A percentile compares a stretch with the other conserved stretches of the same genome.
Evolutionary conservation across 1,140 invertebrate species (phyloP).

Genomic region (Drosophila mayri): DNA sequence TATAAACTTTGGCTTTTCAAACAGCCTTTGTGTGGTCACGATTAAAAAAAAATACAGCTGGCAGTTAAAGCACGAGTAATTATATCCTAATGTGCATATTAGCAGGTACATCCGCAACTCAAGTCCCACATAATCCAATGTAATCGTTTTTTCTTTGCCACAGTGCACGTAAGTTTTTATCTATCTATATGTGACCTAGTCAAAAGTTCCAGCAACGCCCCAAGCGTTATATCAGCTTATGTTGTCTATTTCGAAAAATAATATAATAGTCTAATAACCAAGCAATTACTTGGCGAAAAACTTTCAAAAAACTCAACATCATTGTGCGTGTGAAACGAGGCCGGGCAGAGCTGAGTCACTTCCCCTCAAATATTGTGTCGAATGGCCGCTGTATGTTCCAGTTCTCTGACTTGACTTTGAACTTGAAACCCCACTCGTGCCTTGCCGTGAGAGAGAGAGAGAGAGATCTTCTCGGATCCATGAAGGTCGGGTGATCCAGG

Average conservation of each 20-base stretch:
- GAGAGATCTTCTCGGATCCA: constrained; percentile 11
- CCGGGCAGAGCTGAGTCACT: constrained; percentile 42
- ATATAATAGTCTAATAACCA: constrained; percentile 6
- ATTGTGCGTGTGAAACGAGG: constrained; percentile 90
- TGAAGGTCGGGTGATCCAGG: constrained; percentile 35
- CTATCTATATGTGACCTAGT: constrained; percentile 14
- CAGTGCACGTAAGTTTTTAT: constrained; percentile 36
- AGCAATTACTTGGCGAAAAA: constrained; percentile 39
- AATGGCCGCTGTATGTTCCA: constrained; percentile 16
- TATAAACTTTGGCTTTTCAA: constrained; percentile 11
- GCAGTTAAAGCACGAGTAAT: constrained; percentile 85
- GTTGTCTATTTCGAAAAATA: constrained; percentile 13
- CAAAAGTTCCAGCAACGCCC: constrained; percentile 21
- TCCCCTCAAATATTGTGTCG: constrained; percentile 8
- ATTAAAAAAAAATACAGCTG: constrained; percentile 13
- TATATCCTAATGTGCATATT: constrained; percentile 97
- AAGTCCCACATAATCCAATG: constrained; percentile 22
- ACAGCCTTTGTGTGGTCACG: constrained; percentile 47
- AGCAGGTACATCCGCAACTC: constrained; percentile 87
- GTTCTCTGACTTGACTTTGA: constrained; percentile 41
- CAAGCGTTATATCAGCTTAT: constrained; percentile 7
- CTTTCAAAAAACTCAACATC: constrained; percentile 33
- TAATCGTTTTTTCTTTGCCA: constrained; percentile 9
- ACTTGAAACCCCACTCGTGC: constrained; percentile 37
- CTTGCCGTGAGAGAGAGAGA: not conserved